Conservation (phyloP, 1,140 invertebrate genomes). For the Nephotettix cincticeps region DNA sequence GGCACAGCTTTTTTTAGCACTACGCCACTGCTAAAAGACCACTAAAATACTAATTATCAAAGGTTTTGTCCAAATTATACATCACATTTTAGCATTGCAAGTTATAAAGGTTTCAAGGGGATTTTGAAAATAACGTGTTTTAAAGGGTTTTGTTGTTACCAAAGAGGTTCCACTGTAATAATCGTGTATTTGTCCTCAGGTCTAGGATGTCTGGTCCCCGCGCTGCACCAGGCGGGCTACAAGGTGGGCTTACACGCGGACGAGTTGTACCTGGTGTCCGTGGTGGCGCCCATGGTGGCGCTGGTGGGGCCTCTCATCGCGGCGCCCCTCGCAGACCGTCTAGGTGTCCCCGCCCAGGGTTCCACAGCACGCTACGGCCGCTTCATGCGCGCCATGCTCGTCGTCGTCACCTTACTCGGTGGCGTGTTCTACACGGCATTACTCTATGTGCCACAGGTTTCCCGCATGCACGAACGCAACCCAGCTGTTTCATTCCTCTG, state of each 20-base stretch:
- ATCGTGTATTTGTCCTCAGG: no score
- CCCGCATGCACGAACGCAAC: conserved; percentile 54
- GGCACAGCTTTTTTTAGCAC: no score
- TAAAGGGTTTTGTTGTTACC: no score
- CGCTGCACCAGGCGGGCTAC: conserved; percentile 71
- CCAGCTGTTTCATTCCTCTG: conserved; percentile 67
- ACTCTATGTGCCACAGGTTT: conserved; percentile 61
- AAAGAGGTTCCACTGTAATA: no score
- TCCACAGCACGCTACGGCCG: conserved; percentile 50
- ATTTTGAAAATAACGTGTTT: no score
- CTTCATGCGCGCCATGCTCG: conserved; percentile 65
- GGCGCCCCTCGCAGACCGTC: conserved; percentile 64
- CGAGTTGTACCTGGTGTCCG: conserved; percentile 69
- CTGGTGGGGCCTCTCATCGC: conserved; percentile 65
- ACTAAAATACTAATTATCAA: no score
- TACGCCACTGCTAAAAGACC: no score
- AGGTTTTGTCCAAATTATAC: no score
- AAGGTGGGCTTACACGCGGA: conserved; percentile 64
- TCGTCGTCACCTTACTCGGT: conserved; percentile 62
- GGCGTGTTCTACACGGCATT: conserved; percentile 66
- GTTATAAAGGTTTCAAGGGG: no score
- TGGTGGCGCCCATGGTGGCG: conserved; percentile 68
- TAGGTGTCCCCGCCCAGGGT: conserved; percentile 47
- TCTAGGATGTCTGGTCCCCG: conserved; percentile 71
- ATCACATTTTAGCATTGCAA: no score